Base-by-base conservation (phyloP, 30 jellyfish, hydroid and myxozoan species). In the Turritopsis dohrnii region DNA sequence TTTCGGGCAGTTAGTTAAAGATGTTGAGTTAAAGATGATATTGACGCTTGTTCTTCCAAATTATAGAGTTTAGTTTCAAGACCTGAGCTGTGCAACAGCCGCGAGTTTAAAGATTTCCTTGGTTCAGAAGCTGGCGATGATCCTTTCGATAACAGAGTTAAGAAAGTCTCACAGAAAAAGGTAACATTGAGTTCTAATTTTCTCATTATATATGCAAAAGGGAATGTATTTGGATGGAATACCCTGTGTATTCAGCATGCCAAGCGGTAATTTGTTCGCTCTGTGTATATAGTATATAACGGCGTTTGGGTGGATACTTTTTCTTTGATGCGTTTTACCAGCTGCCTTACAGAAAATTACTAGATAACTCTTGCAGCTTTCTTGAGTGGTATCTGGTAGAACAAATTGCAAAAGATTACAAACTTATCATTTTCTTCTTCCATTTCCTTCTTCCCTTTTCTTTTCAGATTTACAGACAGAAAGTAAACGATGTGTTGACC, bases 51-150 rank as follows among this genome's bases (percentile, higher is more conserved):
- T n/a, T 69, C 8, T 69, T 69, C 9, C 19, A 8, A 25, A 23
- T 82, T 30, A 52, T 79, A 93, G 98, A 93, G 98, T 82, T 66
- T 93, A 75, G 98, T 93, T 73, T 89, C 97, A 66, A 81, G 98
- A 54, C 96, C 90, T 13, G 98, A 93, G 26, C 79, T 93, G 26
- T 93, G 98, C 76, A 93, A 93, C 88, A 84, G 96, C 54, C 90
- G 98, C 7, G 98, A 93, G 72, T 93, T 88, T 79, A 93, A 88
- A 88, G 98, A 93, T 52, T 93, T 93, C 72, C 89, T 93, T 23
- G 96, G 96, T 3, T 95, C 98, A 60, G 96, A 88, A 82, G 98
- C 90, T 21, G 71, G 86, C 80, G 98, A 95, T 24, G 84, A 83
- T 65, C 93, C 74, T 27, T 84, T 92, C 18, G 85, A 77, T 72